Evolutionary conservation across 1,140 invertebrate genomes (phyloP).

Genomic region (Camponotus vicinus): DNA sequence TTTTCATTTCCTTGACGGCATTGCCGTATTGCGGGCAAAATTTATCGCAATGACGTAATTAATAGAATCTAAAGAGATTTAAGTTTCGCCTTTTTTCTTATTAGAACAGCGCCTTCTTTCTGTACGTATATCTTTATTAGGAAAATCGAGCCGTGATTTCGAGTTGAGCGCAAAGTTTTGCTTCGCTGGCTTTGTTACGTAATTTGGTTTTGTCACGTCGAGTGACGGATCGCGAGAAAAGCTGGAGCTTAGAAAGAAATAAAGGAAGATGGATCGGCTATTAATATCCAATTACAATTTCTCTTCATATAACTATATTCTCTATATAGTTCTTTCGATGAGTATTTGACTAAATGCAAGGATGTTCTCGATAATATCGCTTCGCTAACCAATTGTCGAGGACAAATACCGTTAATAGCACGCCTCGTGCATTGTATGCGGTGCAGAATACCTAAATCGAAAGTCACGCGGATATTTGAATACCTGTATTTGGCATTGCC

Average conservation of each 20-base stretch:
- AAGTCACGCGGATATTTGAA: constrained; percentile 57
- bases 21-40: constrained; percentile 10
- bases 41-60: constrained; percentile 36
- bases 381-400: constrained; percentile 34
- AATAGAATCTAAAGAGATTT: constrained; percentile 35
- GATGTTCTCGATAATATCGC: constrained; percentile 52
- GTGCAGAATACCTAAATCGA: constrained; percentile 24
- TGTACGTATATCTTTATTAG: constrained; percentile 24
- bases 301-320: neutral
- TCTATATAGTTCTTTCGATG: neutral
- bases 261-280: constrained; percentile 17
- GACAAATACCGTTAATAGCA: constrained; percentile 59
- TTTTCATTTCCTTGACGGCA: neutral
- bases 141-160: constrained; percentile 53
- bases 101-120: neutral
- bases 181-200: constrained; percentile 1
- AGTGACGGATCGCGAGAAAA: constrained; percentile 13
- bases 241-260: neutral
- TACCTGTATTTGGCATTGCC: constrained; percentile 46
- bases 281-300: constrained; percentile 21
- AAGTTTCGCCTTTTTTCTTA: neutral
- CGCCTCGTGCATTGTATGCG: constrained; percentile 22
- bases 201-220: constrained; percentile 28
- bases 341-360: constrained; percentile 40
- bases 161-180: constrained; percentile 13